Evolutionary conservation across 2,113 vertebrate genomes (phyloP).

Genomic region (Fulica atra): DNA sequence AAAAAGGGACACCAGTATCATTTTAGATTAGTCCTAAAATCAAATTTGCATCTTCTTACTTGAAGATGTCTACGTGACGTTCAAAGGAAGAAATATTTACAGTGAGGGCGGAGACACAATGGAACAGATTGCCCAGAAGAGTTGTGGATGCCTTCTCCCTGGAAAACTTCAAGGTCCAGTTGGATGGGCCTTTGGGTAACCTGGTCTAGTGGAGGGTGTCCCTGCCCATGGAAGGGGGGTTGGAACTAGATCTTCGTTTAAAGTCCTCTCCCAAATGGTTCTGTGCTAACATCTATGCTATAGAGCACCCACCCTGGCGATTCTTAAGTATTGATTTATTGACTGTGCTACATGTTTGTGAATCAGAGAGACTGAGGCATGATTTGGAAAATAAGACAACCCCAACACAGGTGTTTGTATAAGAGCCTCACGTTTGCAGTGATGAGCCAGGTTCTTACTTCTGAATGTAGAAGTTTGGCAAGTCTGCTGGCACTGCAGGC

Average conservation of each 20-base stretch:
- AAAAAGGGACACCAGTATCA: background rate
- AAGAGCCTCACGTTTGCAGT: background rate
- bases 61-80: background rate
- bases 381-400: background rate
- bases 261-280: background rate
- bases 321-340: background rate
- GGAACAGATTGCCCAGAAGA: background rate
- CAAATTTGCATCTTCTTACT: background rate
- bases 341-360: rapidly evolving
- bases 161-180: background rate
- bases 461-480: background rate
- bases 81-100: background rate
- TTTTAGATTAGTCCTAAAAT: background rate
- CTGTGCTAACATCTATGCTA: background rate
- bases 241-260: background rate
- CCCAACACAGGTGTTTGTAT: background rate
- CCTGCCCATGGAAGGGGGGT: background rate
- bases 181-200: background rate
- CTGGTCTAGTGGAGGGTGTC: background rate
- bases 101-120: background rate
- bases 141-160: background rate
- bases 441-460: background rate
- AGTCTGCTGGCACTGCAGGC: background rate
- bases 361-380: background rate
- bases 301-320: background rate